Percentiles rank a stretch among this genome's conserved stretches.
These are phyloP conservation scores for Eudorcas thomsonii DNA, from an alignment of 2,113 vertebrate genomes.

Conservation along the genomic window DNA sequence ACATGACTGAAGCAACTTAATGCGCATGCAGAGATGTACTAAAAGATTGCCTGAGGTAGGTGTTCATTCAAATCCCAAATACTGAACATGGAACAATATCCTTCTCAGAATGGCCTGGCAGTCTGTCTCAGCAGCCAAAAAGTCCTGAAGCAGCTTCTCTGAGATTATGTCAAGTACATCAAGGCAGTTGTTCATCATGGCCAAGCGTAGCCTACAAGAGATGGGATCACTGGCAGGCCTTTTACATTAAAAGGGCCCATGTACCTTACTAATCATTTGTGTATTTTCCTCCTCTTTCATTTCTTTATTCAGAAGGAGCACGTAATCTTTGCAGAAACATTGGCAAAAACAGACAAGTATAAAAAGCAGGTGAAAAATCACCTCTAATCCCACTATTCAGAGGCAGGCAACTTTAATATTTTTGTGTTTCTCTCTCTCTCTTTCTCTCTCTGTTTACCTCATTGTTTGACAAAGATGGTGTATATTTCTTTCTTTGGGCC, in stretches of 20 bases:
- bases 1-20: not conserved
- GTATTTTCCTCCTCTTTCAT: not conserved
- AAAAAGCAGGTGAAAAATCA: not conserved
- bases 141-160: not conserved
- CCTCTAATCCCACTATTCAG: not conserved
- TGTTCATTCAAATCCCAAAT: not conserved
- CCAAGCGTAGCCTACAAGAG: not conserved
- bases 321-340: not conserved
- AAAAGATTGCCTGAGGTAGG: not conserved
- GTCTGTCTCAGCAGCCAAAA: not conserved
- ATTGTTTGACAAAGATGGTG: not conserved
- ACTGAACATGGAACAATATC: not conserved
- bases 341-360: not conserved
- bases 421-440: not conserved
- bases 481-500: not conserved
- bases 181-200: no score
- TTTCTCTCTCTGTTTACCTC: not conserved
- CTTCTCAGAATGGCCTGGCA: not conserved
- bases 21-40: not conserved
- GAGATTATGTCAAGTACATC: not conserved
- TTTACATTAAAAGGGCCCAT: not conserved
- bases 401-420: not conserved
- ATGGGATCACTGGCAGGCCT: not conserved
- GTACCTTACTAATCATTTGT: not conserved
- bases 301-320: not conserved